Base-by-base conservation (phyloP, 2,888 invertebrate species). In the Trachelus tabidus region DNA sequence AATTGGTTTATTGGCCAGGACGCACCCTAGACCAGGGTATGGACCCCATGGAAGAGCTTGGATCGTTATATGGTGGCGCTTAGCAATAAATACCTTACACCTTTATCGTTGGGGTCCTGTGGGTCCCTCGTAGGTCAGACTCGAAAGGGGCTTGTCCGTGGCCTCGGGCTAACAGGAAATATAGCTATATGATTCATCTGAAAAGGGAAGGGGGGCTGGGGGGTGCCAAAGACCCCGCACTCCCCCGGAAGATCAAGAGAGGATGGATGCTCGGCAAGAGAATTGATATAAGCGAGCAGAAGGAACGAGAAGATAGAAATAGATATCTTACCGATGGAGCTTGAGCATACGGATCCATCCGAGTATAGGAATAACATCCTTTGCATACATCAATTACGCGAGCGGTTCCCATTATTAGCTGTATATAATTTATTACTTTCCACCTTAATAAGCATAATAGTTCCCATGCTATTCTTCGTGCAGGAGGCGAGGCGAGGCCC, bases 381-480 rank as follows among this genome's bases (percentile, higher is more conserved):
- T 89, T 89, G 89, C 89, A 90, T 89, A 88, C 87, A 89, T 89
- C 89, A 89, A 90, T 90, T 89, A 90, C 85, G 86, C 84, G 82
- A 82, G 83, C 83, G 87, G 88, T 89, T 89, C 88, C 88, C 89
- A 88, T 88, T 89, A 90, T 90, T 89, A 89, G 87, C 88, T 85
- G 85, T 79, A 87, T 88, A 89, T 91, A 91, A 91, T 91, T 90
- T 91, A 91, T 91, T 90, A 90, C 90, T 90, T 90, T 90, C 90
- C 87, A 88, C 87, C 89, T 91, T 91, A 91, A 91, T 91, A 91
- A 91, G 90, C 90, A 89, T 90, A 91, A 90, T 90, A 89, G 87
- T 91, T 90, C 89, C 88, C 89, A 90, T 89, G 87, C 85, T 85
- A 85, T 89, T 87, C 87, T 82, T 82, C 85, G 85, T 85, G 84